phyloP scores from a whole-genome alignment of 2,888 invertebrate genomes.

The Eupeodes luniger region DNA sequence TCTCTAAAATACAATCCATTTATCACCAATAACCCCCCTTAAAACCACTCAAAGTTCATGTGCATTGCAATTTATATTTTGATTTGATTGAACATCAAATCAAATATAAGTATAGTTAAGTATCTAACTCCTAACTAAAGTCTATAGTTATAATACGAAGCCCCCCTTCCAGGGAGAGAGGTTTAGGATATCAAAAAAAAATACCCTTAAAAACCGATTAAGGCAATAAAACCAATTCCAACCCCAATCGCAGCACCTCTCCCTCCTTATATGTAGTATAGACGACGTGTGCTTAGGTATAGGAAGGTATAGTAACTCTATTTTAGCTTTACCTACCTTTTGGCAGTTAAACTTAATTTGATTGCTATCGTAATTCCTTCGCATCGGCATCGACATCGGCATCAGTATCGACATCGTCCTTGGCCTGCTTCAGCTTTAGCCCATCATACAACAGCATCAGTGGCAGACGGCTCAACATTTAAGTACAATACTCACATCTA shows the following conservation, averaged over 20 bases:
- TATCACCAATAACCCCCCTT: slow-evolving; percentile 25
- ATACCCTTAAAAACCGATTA: slow-evolving; percentile 66
- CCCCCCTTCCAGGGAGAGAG: background rate
- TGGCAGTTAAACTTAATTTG: slow-evolving; percentile 76
- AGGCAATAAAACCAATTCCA: slow-evolving; percentile 52
- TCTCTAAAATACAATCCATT: background rate
- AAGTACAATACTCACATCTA: slow-evolving; percentile 61
- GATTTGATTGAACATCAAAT: slow-evolving; percentile 53
- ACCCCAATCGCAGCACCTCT: slow-evolving; percentile 1
- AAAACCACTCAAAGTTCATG: slow-evolving; percentile 34
- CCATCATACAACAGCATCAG: slow-evolving; percentile 6
- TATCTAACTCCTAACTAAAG: slow-evolving; percentile 36
- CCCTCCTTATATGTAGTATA: background rate
- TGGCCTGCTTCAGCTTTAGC: slow-evolving; percentile 18
- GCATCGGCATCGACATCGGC: background rate
- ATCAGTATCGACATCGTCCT: slow-evolving; percentile 16
- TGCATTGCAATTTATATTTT: slow-evolving; percentile 45
- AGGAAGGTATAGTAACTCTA: slow-evolving; percentile 9
- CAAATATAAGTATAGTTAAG: slow-evolving; percentile 43
- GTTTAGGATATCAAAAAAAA: slow-evolving; percentile 16
- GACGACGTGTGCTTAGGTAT: background rate
- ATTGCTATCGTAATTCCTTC: slow-evolving; percentile 75
- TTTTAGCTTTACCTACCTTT: slow-evolving; percentile 67
- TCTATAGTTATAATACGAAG: slow-evolving; percentile 34
- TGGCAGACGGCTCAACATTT: slow-evolving; percentile 67